phyloP scores from a whole-genome alignment of 2,797 vertebrate genomes.

The Taenioides sp. region DNA sequence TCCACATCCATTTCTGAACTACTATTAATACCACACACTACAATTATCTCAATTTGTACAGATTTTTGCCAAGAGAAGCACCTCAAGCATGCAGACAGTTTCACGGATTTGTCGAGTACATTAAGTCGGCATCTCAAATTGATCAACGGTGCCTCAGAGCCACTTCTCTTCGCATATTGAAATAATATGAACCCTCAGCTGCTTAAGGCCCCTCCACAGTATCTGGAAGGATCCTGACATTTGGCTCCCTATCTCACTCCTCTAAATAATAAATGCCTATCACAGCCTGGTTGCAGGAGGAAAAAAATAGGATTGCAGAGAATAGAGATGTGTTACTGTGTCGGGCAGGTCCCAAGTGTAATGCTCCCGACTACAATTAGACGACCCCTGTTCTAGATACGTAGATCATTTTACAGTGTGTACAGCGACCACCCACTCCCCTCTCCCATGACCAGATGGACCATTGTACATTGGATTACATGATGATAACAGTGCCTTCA shows the following conservation, averaged over 20 bases:
- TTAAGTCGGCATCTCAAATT: constrained; percentile 56
- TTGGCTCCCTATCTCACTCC: constrained; percentile 65
- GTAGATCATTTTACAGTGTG: constrained; percentile 42
- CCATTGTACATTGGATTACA: constrained; percentile 49
- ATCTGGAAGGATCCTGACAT: constrained; percentile 63
- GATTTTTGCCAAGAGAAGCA: constrained; percentile 44
- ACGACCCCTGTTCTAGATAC: constrained; percentile 58
- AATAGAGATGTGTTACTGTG: constrained; percentile 49
- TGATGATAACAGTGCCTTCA: constrained; percentile 75
- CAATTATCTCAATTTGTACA: constrained; percentile 15
- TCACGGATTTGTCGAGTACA: constrained; percentile 47
- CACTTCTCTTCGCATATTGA: constrained; percentile 46
- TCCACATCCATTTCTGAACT: constrained; percentile 6
- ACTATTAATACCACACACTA: constrained; percentile 5
- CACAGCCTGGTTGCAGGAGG: constrained; percentile 50
- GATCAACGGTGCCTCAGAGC: constrained; percentile 66
- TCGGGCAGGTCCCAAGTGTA: constrained; percentile 58
- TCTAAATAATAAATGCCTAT: constrained; percentile 78
- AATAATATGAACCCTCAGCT: constrained; percentile 55
- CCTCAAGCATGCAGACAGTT: constrained; percentile 32
- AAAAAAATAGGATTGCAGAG: constrained; percentile 43
- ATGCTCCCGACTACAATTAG: constrained; percentile 52
- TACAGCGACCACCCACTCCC: constrained; percentile 19
- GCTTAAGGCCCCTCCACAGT: constrained; percentile 47
- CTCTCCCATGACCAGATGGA: constrained; percentile 44